A percentile compares a stretch with the other conserved stretches of the same genome.
Conservation (phyloP, 1,140 invertebrate genomes). For the Babylonia areolata region DNA sequence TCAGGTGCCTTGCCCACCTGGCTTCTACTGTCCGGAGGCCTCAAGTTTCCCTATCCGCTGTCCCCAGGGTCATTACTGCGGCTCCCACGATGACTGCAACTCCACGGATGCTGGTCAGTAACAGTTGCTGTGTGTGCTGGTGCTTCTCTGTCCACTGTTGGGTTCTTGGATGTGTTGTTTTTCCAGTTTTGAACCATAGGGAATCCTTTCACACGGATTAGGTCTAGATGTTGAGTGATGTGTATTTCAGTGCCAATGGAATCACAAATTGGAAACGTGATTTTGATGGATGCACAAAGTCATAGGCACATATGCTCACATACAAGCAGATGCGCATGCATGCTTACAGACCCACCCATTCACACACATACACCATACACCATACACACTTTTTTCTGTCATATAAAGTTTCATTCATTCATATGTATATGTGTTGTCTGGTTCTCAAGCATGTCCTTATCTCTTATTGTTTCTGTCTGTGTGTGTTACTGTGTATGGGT, state of each 20-base stretch:
- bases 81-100: slow-evolving; percentile 62
- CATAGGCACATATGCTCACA: background rate
- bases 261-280: background rate
- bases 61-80: slow-evolving; percentile 73
- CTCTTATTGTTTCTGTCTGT: too few species aligned
- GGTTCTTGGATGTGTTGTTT: background rate
- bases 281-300: too few species aligned
- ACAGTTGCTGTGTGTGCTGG: background rate
- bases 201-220: too few species aligned
- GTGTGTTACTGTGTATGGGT: too few species aligned
- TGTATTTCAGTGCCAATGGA: background rate
- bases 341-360: background rate
- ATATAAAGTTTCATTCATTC: too few species aligned
- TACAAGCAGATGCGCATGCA: background rate
- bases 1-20: slow-evolving; percentile 68
- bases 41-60: slow-evolving; percentile 67
- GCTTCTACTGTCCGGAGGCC: slow-evolving; percentile 70
- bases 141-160: background rate
- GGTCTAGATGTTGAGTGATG: too few species aligned
- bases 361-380: background rate
- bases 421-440: too few species aligned
- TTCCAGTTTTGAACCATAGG: background rate
- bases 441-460: too few species aligned
- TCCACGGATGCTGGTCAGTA: slow-evolving; percentile 66
- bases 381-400: too few species aligned